A percentile compares a stretch with the other conserved stretches of the same genome.
Conservation (phyloP, 2,888 invertebrate genomes). For the Metellina segmentata region DNA sequence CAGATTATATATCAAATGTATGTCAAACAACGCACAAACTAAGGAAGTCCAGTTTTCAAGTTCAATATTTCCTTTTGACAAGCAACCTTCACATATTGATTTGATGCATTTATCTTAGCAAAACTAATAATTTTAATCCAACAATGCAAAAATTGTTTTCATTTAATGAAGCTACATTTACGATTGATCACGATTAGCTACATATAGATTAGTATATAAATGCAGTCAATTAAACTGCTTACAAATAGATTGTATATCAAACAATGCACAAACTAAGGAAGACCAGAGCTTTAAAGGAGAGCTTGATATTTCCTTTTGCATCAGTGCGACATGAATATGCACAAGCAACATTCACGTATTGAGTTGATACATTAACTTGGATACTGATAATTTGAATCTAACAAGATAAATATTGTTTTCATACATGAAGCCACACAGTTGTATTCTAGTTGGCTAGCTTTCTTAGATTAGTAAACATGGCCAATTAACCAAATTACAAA, state of each 20-base stretch:
- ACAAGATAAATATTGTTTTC: no score
- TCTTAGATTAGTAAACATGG: no score
- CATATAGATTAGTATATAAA: neutral
- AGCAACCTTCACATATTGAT: constrained; percentile 35
- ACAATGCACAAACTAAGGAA: neutral
- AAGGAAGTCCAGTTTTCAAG: neutral
- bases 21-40: neutral
- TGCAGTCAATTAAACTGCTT: neutral
- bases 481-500: no score
- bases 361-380: constrained; percentile 1
- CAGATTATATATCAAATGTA: neutral
- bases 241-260: neutral
- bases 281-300: neutral
- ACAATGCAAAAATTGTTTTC: neutral
- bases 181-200: neutral
- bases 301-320: neutral
- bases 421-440: no score
- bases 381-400: no score
- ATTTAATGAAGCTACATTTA: neutral
- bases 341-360: constrained; percentile 15
- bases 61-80: neutral
- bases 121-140: no score
- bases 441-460: no score
- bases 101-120: neutral
- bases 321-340: constrained; percentile 12